Evolutionary conservation across 2,888 invertebrate genomes (phyloP).

Genomic region (Balanococcus diminutus): DNA sequence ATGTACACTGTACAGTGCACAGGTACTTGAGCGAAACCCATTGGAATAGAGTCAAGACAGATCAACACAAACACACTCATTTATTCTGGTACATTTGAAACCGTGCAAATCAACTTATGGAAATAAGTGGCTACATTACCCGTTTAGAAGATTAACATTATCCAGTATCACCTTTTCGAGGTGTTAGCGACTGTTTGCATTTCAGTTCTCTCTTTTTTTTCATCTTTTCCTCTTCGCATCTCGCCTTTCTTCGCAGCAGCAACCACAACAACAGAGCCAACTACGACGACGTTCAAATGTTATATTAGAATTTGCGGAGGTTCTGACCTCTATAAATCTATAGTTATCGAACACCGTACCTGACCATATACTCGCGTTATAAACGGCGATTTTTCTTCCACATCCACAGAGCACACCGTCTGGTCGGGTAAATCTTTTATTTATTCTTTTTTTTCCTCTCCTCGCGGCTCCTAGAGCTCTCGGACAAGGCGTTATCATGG

Average conservation of each 20-base stretch:
- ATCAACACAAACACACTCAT: neutral
- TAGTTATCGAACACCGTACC: constrained; percentile 43
- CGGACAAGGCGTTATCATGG: neutral
- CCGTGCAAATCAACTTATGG: constrained; percentile 49
- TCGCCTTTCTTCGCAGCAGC: constrained; percentile 2
- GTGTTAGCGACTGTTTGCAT: constrained; percentile 49
- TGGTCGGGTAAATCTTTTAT: neutral
- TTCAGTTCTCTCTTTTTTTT: constrained; percentile 21
- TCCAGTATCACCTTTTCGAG: constrained; percentile 50
- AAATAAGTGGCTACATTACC: constrained; percentile 51
- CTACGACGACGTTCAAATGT: neutral
- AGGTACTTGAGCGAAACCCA: neutral
- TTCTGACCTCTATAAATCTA: constrained; percentile 47
- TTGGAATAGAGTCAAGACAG: neutral
- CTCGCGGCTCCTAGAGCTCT: no score
- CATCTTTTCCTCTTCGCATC: neutral
- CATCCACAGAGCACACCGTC: neutral
- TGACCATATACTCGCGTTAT: neutral
- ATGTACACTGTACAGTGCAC: neutral
- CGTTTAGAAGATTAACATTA: constrained; percentile 51
- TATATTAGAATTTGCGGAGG: constrained; percentile 46
- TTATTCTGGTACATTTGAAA: neutral
- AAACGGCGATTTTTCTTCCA: neutral
- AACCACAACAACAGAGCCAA: neutral
- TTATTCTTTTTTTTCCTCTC: neutral